Evolutionary conservation across 2,888 invertebrate genomes (phyloP).

Genomic region (Uloborus plumipes): DNA sequence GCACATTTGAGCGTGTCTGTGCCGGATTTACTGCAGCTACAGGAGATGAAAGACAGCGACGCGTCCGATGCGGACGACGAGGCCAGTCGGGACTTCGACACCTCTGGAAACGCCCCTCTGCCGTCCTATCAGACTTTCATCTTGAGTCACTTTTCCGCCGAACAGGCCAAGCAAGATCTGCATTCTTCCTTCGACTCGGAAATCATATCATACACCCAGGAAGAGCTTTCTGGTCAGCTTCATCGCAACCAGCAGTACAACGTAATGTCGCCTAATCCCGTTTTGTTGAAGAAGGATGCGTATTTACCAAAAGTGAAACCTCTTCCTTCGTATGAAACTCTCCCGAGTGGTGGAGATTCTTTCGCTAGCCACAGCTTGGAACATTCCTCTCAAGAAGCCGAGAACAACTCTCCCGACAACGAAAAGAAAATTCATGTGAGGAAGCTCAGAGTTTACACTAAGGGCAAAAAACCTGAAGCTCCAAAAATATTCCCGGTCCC

Average conservation of each 20-base stretch:
- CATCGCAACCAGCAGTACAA: conserved; percentile 7
- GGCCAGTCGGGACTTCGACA: conserved; percentile 81
- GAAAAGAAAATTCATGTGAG: conserved; percentile 44
- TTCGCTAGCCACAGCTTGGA: background rate
- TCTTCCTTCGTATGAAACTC: conserved; percentile 24
- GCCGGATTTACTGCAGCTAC: conserved; percentile 58
- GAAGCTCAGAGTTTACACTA: conserved; percentile 63
- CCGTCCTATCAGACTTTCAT: conserved; percentile 46
- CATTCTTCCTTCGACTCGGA: conserved; percentile 25
- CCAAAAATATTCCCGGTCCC: conserved; percentile 51
- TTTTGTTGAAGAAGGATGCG: background rate
- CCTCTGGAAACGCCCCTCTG: conserved; percentile 11
- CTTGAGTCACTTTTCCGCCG: conserved; percentile 18
- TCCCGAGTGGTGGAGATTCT: background rate
- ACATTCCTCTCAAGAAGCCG: too few relatives aligned
- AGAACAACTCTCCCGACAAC: background rate
- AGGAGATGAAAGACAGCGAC: conserved; percentile 64
- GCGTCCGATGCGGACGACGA: conserved; percentile 86
- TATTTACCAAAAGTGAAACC: conserved; percentile 18
- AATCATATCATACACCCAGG: conserved; percentile 10
- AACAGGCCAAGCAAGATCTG: too few relatives aligned
- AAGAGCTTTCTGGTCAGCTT: background rate
- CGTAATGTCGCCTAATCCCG: background rate
- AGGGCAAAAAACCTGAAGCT: conserved; percentile 61
- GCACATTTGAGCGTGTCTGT: conserved; percentile 68